Conservation (phyloP, 2,113 vertebrate species). For the Nymphicus hollandicus region DNA sequence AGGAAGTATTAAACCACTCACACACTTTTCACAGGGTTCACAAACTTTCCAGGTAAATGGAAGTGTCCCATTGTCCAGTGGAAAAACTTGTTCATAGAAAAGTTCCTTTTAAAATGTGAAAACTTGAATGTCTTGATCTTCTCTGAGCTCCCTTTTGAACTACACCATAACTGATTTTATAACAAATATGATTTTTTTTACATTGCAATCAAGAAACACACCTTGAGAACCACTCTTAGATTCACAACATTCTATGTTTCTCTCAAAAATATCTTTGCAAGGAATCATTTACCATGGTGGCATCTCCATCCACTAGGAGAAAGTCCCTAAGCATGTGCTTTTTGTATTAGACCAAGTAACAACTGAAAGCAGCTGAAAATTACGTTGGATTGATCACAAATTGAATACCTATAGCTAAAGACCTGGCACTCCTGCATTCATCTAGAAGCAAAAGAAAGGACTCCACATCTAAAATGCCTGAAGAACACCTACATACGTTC, state of each 20-base stretch:
- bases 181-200: background rate
- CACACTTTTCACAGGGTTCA: background rate
- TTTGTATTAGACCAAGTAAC: background rate
- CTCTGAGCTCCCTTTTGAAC: background rate
- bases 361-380: background rate
- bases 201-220: background rate
- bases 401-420: background rate
- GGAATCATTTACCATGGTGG: background rate
- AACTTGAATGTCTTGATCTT: background rate
- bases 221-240: background rate
- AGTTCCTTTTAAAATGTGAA: background rate
- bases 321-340: background rate
- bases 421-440: background rate
- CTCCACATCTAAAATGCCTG: background rate
- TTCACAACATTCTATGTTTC: background rate
- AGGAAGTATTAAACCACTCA: background rate
- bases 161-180: background rate
- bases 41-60: constrained; percentile 1
- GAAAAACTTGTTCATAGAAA: background rate
- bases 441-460: background rate
- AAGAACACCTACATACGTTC: background rate
- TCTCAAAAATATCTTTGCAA: background rate
- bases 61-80: background rate
- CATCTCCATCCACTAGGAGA: background rate
- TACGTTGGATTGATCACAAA: background rate